Percentiles rank a stretch among this genome's conserved stretches.
Evolutionary conservation across 2,888 invertebrate genomes (phyloP).

Genomic region (Drosophila greeni): DNA sequence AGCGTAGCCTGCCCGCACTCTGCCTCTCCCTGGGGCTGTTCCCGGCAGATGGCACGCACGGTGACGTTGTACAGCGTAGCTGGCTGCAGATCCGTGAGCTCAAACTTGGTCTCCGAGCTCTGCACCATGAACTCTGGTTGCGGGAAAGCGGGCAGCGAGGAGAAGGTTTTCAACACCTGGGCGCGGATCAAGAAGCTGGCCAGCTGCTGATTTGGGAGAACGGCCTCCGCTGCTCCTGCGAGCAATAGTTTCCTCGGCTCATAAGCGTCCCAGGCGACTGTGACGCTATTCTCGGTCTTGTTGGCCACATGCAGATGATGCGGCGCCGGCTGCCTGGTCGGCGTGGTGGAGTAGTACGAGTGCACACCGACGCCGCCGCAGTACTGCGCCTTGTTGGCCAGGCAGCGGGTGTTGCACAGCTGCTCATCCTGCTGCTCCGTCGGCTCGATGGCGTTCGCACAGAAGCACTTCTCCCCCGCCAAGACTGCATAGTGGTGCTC

Average conservation of each 20-base stretch:
- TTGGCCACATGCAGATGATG: slow-evolving; percentile 81
- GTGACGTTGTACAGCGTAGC: slow-evolving; percentile 88
- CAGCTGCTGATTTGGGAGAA: slow-evolving; percentile 75
- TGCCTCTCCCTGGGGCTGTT: slow-evolving; percentile 71
- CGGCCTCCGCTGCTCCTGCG: slow-evolving; percentile 49
- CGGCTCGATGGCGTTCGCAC: slow-evolving; percentile 62
- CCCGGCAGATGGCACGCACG: slow-evolving; percentile 83
- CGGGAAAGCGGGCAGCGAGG: slow-evolving; percentile 80
- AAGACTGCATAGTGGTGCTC: slow-evolving; percentile 75
- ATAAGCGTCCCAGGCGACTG: slow-evolving; percentile 82
- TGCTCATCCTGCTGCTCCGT: slow-evolving; percentile 78
- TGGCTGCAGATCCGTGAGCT: slow-evolving; percentile 84
- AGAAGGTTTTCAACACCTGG: slow-evolving; percentile 81
- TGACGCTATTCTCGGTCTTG: slow-evolving; percentile 83
- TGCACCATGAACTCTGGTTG: slow-evolving; percentile 82
- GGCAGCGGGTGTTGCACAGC: slow-evolving; percentile 82
- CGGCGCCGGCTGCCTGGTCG: slow-evolving; percentile 80
- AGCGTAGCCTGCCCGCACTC: slow-evolving; percentile 81
- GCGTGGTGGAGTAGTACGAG: slow-evolving; percentile 82
- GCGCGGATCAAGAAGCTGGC: slow-evolving; percentile 82
- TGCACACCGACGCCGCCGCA: slow-evolving; percentile 85
- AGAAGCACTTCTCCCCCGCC: slow-evolving; percentile 75
- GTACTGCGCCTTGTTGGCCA: slow-evolving; percentile 81
- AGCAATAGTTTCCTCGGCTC: slow-evolving; percentile 77
- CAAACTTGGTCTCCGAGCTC: slow-evolving; percentile 81